A percentile compares a stretch with the other conserved stretches of the same genome.
Conservation (phyloP, 1,140 invertebrate genomes). For the Zaprionus taronus region DNA sequence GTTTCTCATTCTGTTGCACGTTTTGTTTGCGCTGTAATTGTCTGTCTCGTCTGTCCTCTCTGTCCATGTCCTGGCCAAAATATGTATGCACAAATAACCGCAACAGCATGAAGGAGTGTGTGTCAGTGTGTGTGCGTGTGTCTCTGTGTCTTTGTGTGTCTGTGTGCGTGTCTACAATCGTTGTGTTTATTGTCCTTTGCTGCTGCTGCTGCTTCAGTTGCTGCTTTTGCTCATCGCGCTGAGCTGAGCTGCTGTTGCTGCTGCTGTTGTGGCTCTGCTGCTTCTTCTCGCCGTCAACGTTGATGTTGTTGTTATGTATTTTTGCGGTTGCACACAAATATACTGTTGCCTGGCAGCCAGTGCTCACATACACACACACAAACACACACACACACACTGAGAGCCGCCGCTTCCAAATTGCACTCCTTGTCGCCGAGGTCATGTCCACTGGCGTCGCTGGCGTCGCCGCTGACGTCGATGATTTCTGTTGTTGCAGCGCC, state of each 20-base stretch:
- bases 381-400: conserved; percentile 50
- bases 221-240: conserved; percentile 43
- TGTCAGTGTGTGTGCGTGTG: conserved; percentile 19
- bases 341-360: conserved; percentile 65
- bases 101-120: conserved; percentile 15
- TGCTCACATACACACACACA: conserved; percentile 34
- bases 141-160: conserved; percentile 21
- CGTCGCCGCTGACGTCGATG: conserved; percentile 61
- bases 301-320: conserved; percentile 54
- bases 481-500: conserved; percentile 38
- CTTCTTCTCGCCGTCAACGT: conserved; percentile 11
- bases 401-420: conserved; percentile 52
- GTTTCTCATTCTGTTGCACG: conserved; percentile 66
- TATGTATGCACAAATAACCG: conserved; percentile 58
- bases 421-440: conserved; percentile 67
- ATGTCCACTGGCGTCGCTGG: conserved; percentile 71
- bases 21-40: conserved; percentile 80
- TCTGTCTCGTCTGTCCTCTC: conserved; percentile 40
- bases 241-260: conserved; percentile 19
- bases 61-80: conserved; percentile 38
- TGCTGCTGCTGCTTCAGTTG: conserved; percentile 39
- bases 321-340: conserved; percentile 78
- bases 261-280: conserved; percentile 13
- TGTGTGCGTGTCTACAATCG: conserved; percentile 29
- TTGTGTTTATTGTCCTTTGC: conserved; percentile 43